These are phyloP conservation scores for Pteruthius melanotis DNA, from an alignment of 2,113 vertebrate species.

Conservation along the genomic window DNA sequence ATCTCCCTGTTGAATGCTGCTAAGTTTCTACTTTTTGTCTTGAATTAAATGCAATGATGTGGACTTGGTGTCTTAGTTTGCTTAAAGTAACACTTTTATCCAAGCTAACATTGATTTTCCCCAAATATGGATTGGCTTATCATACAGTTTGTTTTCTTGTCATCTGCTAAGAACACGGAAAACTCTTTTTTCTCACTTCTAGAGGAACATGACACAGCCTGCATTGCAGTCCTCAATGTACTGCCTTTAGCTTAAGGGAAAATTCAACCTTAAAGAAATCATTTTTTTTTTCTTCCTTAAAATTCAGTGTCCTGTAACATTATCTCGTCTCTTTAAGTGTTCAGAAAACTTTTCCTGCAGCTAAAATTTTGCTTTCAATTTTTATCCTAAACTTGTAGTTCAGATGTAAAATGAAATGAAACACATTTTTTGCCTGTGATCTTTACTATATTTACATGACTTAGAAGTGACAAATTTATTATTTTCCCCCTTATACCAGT, in stretches of 20 bases:
- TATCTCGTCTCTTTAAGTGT: background rate
- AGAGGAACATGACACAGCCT: background rate
- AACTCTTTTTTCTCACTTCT: background rate
- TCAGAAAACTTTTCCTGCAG: slow-evolving; percentile 1
- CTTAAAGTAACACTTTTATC: background rate
- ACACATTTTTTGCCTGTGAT: background rate
- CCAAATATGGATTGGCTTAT: background rate
- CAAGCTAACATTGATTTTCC: background rate
- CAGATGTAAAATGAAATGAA: background rate
- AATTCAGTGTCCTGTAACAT: background rate
- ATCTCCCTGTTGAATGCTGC: background rate
- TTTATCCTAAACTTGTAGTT: background rate
- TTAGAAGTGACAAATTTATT: background rate
- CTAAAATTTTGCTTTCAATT: background rate
- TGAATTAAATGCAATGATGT: background rate
- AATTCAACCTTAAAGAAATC: background rate
- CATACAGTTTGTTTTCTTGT: background rate
- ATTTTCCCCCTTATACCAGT: background rate
- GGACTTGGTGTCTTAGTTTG: background rate
- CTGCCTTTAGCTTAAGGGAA: background rate
- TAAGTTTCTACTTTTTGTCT: background rate
- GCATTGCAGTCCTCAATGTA: background rate
- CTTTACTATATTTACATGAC: background rate
- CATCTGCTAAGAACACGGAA: background rate
- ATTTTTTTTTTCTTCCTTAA: background rate